These are phyloP conservation scores for Chiridota heheva DNA, from an alignment of 35 echinoderm and acorn worm genomes.

Conservation along the genomic window DNA sequence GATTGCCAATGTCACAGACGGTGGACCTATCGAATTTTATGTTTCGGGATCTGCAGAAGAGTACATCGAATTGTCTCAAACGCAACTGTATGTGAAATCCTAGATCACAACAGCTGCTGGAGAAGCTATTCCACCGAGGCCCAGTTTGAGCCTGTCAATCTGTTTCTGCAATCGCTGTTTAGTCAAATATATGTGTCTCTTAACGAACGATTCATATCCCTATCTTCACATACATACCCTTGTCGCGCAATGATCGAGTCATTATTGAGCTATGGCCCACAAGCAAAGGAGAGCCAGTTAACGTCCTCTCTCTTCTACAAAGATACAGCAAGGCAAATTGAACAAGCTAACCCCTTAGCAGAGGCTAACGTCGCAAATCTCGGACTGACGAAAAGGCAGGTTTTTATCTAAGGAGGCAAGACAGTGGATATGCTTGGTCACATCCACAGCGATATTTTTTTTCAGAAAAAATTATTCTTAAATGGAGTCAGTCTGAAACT, in stretches of 20 bases:
- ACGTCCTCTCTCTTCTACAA: slow-evolving; percentile 51
- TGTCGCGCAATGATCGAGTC: slow-evolving; percentile 60
- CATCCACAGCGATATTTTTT: slow-evolving; percentile 67
- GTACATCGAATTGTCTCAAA: slow-evolving; percentile 46
- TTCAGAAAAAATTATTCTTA: slow-evolving; percentile 52
- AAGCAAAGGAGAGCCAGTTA: slow-evolving; percentile 58
- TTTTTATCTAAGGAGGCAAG: slow-evolving; percentile 39
- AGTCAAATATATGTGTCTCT: slow-evolving; percentile 58
- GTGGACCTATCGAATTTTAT: slow-evolving; percentile 39
- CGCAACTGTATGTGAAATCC: slow-evolving; percentile 9
- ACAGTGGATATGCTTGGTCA: slow-evolving; percentile 56
- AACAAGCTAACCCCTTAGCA: slow-evolving; percentile 18
- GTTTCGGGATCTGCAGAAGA: slow-evolving; percentile 41
- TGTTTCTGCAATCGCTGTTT: slow-evolving; percentile 73
- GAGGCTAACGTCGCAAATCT: slow-evolving; percentile 15
- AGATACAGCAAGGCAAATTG: slow-evolving; percentile 41
- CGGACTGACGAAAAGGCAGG: slow-evolving; percentile 42
- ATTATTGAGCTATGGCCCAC: slow-evolving; percentile 45
- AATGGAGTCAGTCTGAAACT: slow-evolving; percentile 37
- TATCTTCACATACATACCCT: slow-evolving; percentile 31
- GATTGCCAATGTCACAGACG: slow-evolving; percentile 36
- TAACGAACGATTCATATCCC: slow-evolving; percentile 37
- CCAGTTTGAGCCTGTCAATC: slow-evolving; percentile 52
- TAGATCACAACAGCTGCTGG: slow-evolving; percentile 23
- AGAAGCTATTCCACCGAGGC: not conserved